Evolutionary conservation across 1,140 invertebrate genomes (phyloP).

Genomic region (Papilio helenus): DNA sequence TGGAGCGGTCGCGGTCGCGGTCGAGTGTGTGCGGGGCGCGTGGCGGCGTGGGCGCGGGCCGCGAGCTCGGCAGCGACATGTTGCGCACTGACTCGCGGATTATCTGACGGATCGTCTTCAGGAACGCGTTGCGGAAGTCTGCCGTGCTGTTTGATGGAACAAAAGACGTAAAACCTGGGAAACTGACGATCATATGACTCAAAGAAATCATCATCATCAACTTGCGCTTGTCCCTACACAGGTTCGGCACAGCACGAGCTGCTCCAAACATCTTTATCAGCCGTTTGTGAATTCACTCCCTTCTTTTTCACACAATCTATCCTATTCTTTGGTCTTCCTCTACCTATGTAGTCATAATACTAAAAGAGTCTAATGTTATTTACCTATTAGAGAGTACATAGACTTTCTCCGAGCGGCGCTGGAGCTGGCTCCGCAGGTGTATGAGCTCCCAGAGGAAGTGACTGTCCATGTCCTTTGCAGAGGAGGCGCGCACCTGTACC

Average conservation of each 20-base stretch:
- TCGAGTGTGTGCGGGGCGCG: constrained; percentile 83
- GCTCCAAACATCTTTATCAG: too few relatives aligned
- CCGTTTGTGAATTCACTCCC: too few relatives aligned
- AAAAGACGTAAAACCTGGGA: neutral
- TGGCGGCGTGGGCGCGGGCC: constrained; percentile 82
- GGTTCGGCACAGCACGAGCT: too few relatives aligned
- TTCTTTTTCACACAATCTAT: too few relatives aligned
- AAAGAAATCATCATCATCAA: neutral
- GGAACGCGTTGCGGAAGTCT: constrained; percentile 97
- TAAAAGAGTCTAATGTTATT: constrained; percentile 11
- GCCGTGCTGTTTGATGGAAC: constrained; percentile 87
- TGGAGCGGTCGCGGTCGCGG: constrained; percentile 82
- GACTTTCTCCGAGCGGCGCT: constrained; percentile 97
- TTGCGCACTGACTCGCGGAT: constrained; percentile 97
- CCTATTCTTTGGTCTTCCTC: too few relatives aligned
- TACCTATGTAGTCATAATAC: too few relatives aligned
- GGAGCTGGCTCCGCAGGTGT: constrained; percentile 95
- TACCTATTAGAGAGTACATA: constrained; percentile 98
- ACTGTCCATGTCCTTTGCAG: constrained; percentile 95
- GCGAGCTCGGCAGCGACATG: constrained; percentile 93
- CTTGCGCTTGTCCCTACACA: too few relatives aligned
- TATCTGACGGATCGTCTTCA: constrained; percentile 97
- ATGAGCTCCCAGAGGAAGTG: constrained; percentile 99
- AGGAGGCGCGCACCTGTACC: constrained; percentile 96
- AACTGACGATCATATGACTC: neutral